Evolutionary conservation across 2,113 vertebrate species (phyloP).

Genomic region (Gobiocypris rarus): DNA sequence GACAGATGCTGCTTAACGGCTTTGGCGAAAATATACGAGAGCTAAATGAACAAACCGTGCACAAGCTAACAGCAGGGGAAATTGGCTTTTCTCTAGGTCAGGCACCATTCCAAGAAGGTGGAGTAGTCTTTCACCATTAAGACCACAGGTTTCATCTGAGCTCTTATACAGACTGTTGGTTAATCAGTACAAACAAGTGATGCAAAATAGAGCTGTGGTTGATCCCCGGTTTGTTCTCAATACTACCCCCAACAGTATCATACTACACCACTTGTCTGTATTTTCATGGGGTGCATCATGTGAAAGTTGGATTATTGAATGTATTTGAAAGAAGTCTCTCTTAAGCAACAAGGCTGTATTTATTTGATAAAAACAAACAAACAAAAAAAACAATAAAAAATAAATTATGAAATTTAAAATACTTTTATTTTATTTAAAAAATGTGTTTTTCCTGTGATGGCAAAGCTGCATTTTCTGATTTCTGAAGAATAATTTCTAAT

Average conservation of each 20-base stretch:
- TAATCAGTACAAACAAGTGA: slow-evolving; percentile 6
- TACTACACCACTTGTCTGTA: background rate
- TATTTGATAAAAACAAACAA: background rate
- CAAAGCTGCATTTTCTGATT: no score
- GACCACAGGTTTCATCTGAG: slow-evolving; percentile 9
- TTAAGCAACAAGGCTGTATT: background rate
- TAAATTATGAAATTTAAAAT: background rate
- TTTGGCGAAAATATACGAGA: slow-evolving; percentile 27
- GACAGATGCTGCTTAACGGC: slow-evolving; percentile 50
- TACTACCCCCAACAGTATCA: background rate
- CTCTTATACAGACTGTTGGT: background rate
- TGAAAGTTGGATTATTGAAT: background rate
- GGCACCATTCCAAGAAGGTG: slow-evolving; percentile 12
- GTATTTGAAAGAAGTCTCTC: background rate
- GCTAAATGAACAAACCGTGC: slow-evolving; percentile 41
- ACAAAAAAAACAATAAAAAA: no score
- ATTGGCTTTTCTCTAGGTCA: slow-evolving; percentile 33
- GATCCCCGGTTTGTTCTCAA: background rate
- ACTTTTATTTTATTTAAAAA: no score
- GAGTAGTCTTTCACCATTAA: slow-evolving; percentile 13
- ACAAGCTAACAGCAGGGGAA: slow-evolving; percentile 24
- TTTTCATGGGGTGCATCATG: background rate
- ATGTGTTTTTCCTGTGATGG: background rate
- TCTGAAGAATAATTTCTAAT: background rate
- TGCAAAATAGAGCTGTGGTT: background rate